Conservation (phyloP, 2,888 invertebrate genomes). For the Drosophila maculinotata region DNA sequence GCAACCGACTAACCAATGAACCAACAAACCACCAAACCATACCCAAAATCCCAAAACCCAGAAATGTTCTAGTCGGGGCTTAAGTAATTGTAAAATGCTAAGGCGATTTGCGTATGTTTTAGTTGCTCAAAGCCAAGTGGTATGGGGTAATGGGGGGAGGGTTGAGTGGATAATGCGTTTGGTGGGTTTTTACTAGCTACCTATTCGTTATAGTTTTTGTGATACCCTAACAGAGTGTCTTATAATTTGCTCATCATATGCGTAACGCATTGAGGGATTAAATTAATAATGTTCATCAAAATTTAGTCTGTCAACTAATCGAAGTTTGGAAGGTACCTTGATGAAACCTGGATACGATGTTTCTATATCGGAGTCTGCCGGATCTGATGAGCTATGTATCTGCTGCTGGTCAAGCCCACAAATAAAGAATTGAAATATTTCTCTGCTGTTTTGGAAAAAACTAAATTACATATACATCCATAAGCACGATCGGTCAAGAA, state of each 20-base stretch:
- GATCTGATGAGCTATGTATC: no score
- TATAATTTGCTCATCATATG: neutral
- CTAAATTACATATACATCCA: no score
- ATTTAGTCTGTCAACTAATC: no score
- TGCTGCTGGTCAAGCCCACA: no score
- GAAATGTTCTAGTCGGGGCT: slow-evolving; percentile 41
- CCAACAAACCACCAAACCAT: slow-evolving; percentile 16
- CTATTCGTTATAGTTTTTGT: neutral
- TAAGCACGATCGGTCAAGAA: no score
- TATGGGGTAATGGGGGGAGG: neutral
- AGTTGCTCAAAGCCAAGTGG: slow-evolving; percentile 57
- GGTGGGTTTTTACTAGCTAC: neutral
- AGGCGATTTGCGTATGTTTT: slow-evolving; percentile 63
- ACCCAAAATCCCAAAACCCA: slow-evolving; percentile 16
- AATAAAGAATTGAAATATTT: no score
- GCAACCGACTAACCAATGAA: slow-evolving; percentile 4
- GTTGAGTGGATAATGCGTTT: neutral
- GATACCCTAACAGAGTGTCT: neutral
- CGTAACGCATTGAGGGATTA: no score
- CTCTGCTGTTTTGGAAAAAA: no score
- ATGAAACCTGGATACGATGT: no score
- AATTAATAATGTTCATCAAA: no score
- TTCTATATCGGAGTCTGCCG: no score
- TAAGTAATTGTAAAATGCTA: slow-evolving; percentile 73
- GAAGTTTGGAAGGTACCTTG: no score